Evolutionary conservation across 1,140 invertebrate genomes (phyloP).

Genomic region (Mizuhopecten yessoensis): DNA sequence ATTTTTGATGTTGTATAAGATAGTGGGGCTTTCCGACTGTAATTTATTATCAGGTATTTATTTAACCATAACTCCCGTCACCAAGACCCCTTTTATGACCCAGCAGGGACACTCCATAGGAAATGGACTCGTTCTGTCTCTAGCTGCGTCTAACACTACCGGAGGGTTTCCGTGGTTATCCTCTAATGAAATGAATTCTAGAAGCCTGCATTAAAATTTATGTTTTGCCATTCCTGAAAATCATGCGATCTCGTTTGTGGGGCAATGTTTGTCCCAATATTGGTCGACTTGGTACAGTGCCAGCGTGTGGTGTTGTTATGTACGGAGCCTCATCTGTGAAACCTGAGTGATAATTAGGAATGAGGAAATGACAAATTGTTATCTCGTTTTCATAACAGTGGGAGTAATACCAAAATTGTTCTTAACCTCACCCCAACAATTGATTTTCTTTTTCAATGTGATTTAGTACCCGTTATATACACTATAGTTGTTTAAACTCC

Average conservation of each 20-base stretch:
- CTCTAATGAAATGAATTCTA: conserved; percentile 17
- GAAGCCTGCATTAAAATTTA: conserved; percentile 18
- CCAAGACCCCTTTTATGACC: background rate
- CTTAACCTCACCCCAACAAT: background rate
- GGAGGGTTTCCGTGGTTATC: background rate
- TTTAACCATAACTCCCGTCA: conserved; percentile 27
- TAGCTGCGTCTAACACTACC: background rate
- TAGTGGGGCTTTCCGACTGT: background rate
- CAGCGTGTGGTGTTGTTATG: background rate
- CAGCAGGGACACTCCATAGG: conserved; percentile 14
- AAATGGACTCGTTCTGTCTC: background rate
- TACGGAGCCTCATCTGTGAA: background rate
- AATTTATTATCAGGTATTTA: conserved; percentile 28
- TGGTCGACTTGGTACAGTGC: background rate
- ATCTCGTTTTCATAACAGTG: background rate
- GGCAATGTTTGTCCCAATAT: background rate
- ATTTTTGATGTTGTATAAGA: conserved; percentile 1
- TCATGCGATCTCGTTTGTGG: background rate
- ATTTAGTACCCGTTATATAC: no score
- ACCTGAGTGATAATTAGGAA: background rate
- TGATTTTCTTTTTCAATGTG: no score
- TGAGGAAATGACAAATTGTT: background rate
- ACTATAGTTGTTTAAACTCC: no score
- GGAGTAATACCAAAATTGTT: background rate
- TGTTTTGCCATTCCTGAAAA: background rate